A percentile compares a stretch with the other conserved stretches of the same genome.
These are phyloP conservation scores for Microplitis mediator DNA, from an alignment of 1,140 invertebrate genomes.

Conservation along the genomic window DNA sequence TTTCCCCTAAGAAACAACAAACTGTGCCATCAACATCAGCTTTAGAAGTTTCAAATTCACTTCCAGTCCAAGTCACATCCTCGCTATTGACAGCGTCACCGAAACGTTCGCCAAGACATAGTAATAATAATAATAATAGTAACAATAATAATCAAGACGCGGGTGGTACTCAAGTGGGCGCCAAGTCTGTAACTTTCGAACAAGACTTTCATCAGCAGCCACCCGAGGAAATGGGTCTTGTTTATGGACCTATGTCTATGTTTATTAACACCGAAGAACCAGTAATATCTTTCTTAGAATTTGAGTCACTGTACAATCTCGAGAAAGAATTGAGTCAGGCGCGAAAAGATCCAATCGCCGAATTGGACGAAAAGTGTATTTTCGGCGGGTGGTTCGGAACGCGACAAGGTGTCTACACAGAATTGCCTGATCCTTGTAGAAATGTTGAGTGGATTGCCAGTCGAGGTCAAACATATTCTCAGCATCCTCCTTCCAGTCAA, in stretches of 20 bases:
- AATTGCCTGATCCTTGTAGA: constrained; percentile 43
- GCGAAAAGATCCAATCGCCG: constrained; percentile 30
- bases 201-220: constrained; percentile 30
- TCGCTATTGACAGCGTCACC: constrained; percentile 21
- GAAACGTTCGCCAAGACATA: constrained; percentile 31
- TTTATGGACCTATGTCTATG: constrained; percentile 28
- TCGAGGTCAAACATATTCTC: not conserved
- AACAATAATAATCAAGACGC: no score
- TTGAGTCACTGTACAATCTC: constrained; percentile 49
- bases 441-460: constrained; percentile 19
- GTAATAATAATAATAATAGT: not conserved
- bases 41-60: not conserved
- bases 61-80: no score
- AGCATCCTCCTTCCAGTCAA: constrained; percentile 25
- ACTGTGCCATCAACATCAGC: constrained; percentile 14
- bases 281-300: constrained; percentile 51
- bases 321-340: constrained; percentile 48
- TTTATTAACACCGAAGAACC: constrained; percentile 30
- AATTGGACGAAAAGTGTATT: constrained; percentile 43
- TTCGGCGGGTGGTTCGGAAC: constrained; percentile 39
- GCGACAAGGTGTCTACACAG: constrained; percentile 44
- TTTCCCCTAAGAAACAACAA: constrained; percentile 33
- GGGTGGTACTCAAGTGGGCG: no score
- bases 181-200: constrained; percentile 9
- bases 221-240: constrained; percentile 39